A percentile compares a stretch with the other conserved stretches of the same genome.
phyloP scores from a whole-genome alignment of 2,113 vertebrate genomes.

The Dasyprocta punctata region DNA sequence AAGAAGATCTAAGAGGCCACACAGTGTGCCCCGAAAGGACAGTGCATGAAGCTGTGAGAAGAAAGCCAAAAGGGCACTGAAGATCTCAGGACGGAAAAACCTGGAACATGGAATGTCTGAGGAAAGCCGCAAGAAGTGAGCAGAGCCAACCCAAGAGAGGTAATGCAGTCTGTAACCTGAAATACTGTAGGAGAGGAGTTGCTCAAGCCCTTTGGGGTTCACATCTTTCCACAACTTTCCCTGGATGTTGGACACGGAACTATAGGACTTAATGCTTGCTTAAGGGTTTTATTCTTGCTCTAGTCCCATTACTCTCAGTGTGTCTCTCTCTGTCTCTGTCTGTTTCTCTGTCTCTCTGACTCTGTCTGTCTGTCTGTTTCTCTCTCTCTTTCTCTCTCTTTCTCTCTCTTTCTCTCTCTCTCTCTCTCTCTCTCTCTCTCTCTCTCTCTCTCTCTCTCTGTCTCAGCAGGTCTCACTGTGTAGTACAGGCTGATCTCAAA shows the following conservation, averaged over 20 bases:
- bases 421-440: no score
- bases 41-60: neutral
- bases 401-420: no score
- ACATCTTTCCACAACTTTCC: neutral
- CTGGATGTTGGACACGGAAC: neutral
- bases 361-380: no score
- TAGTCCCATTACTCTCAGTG: no score
- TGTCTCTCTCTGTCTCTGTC: neutral
- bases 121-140: neutral
- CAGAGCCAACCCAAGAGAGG: neutral
- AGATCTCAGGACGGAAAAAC: neutral
- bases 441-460: neutral
- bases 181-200: neutral
- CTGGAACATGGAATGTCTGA: neutral
- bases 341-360: neutral
- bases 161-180: neutral
- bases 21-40: neutral
- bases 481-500: neutral
- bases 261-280: neutral
- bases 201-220: neutral
- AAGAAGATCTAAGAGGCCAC: neutral
- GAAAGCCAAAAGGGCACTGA: neutral
- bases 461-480: neutral
- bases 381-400: neutral
- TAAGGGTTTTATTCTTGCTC: neutral